Evolutionary conservation across 1,140 invertebrate species (phyloP), one percentile per base, ranked within the genome.

Genomic region (Meloidogyne hapla): DNA sequence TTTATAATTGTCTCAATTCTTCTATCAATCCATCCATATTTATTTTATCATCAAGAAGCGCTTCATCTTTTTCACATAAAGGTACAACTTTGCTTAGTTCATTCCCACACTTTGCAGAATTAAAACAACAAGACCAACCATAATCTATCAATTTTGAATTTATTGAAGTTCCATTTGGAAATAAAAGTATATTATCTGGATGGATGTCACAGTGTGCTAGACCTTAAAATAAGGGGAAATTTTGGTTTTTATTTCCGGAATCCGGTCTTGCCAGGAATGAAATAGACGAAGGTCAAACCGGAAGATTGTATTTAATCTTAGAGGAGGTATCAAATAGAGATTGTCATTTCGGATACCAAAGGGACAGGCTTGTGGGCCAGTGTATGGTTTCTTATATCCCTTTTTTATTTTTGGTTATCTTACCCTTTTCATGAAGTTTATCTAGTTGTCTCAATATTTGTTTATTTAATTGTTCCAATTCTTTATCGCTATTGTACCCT

Each of bases 1-100:
- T 13, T 42, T 42, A 13, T 15, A 42, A 42, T 42, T 42, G 8
- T 56, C n/a, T 56, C n/a, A 56, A 56, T 56, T 56, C 48, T n/a
- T 56, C 18, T n/a, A 56, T 5, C n/a, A 56, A 56, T 56, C 48
- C 48, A 8, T 56, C 48, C 48, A 56, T 56, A 56, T 56, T 56
- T n/a, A 56, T 56, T 56, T 56, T 56, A 56, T 56, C 48, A n/a
- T 56, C 48, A n/a, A 56, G 12, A n/a, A 56, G n/a, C n/a, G 48
- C 48, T 56, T 56, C 48, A n/a, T 56, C 48, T 56, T 15, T 8
- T n/a, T 56, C 48, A 56, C 48, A 56, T 6, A 56, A 56, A 5
- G 48, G 48, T 8, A 56, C 48, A 6, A 56, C n/a, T n/a, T 56
- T 56, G n/a, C 48, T n/a, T n/a, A 56, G 18, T 8, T n/a, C n/a